A percentile compares a stretch with the other conserved stretches of the same genome.
These are phyloP conservation scores for Oscheius sp. DNA, from an alignment of 2,888 invertebrate genomes.

Conservation along the genomic window DNA sequence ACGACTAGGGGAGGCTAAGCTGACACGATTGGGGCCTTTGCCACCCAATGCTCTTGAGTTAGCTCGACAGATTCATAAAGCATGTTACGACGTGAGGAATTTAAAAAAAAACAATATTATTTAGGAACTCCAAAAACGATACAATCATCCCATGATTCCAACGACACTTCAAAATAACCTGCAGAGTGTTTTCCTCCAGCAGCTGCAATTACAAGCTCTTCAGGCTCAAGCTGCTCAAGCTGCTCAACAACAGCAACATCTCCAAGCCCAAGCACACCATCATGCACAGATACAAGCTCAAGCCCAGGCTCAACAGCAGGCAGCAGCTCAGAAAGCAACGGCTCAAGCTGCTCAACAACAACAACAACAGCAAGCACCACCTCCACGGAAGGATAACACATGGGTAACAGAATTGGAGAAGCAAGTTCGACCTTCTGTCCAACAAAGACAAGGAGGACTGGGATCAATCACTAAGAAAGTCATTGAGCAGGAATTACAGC, in stretches of 20 bases:
- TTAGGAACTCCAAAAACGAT: too few species aligned
- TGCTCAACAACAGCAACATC: constrained; percentile 1
- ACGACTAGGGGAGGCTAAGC: too few species aligned
- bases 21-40: too few species aligned
- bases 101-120: too few species aligned
- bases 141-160: too few species aligned
- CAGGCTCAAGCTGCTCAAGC: background rate
- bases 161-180: too few species aligned
- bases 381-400: constrained; percentile 12
- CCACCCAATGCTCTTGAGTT: too few species aligned
- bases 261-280: background rate
- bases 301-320: background rate
- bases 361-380: background rate
- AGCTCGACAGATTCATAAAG: too few species aligned
- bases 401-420: constrained; percentile 4
- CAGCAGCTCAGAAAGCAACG: background rate
- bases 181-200: background rate
- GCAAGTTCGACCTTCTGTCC: background rate
- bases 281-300: background rate
- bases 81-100: too few species aligned
- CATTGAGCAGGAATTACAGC: background rate
- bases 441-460: background rate
- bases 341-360: background rate
- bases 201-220: background rate
- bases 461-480: constrained; percentile 16